Conservation (phyloP, 1,140 invertebrate species). For the Aphelinus certus region DNA sequence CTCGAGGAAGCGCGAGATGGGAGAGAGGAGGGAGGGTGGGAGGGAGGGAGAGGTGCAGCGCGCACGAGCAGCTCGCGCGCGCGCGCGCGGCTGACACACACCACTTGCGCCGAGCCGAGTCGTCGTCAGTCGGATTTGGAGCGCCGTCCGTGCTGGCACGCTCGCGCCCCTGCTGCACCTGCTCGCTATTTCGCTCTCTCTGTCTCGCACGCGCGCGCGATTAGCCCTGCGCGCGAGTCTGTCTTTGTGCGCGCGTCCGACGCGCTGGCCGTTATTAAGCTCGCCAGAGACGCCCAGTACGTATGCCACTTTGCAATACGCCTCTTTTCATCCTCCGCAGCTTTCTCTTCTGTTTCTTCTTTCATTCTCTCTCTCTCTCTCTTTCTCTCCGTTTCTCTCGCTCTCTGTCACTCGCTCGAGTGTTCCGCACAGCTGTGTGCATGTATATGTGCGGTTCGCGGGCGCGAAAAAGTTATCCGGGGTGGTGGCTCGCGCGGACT, state of each 20-base stretch:
- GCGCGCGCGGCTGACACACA: no score
- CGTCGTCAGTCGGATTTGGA: conserved; percentile 13
- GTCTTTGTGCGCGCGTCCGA: no score
- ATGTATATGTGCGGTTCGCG: no score
- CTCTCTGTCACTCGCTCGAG: background rate
- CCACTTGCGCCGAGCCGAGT: background rate
- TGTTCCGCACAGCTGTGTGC: no score
- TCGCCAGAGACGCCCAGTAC: background rate
- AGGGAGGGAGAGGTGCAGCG: conserved; percentile 12
- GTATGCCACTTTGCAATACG: background rate
- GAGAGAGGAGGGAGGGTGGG: background rate
- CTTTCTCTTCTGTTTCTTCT: background rate
- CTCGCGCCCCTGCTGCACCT: background rate
- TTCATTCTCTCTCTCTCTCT: background rate
- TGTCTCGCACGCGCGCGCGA: no score
- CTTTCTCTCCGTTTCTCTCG: background rate
- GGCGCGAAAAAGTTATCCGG: no score
- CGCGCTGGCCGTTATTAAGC: conserved; percentile 2
- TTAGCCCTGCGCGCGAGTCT: no score
- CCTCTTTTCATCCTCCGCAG: background rate
- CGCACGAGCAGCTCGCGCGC: no score
- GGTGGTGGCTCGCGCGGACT: no score
- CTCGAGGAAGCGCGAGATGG: conserved; percentile 6
- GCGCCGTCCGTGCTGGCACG: conserved; percentile 4
- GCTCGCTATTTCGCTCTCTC: background rate